phyloP scores from a whole-genome alignment of 2,888 invertebrate genomes.

The Steromphala cineraria region DNA sequence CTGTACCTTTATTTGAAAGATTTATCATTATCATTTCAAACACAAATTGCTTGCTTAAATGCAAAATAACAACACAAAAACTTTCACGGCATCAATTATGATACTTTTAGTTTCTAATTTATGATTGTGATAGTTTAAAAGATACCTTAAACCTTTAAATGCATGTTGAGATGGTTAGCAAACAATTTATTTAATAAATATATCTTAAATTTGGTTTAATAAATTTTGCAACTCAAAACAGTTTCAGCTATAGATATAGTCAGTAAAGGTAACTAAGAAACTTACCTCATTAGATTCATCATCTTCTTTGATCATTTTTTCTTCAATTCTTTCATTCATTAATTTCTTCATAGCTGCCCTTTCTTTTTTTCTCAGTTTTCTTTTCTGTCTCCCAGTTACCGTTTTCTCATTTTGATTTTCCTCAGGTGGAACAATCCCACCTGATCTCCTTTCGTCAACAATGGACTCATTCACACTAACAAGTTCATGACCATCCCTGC shows the following conservation, averaged over 20 bases:
- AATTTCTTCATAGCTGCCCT: constrained; percentile 25
- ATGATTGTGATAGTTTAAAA: not conserved
- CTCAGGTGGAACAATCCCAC: constrained; percentile 26
- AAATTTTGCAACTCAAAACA: no score
- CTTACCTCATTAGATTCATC: constrained; percentile 51
- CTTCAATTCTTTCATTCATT: constrained; percentile 65
- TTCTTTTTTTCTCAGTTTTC: constrained; percentile 18
- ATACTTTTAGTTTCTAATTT: not conserved
- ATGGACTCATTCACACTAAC: not conserved
- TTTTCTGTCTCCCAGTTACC: not conserved
- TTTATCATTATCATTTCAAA: no score
- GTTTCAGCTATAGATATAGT: not conserved
- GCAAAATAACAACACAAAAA: no score
- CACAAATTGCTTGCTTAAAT: no score
- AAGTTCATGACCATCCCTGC: constrained; percentile 30
- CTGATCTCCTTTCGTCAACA: not conserved
- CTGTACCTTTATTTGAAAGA: no score
- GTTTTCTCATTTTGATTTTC: constrained; percentile 23
- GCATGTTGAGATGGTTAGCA: no score
- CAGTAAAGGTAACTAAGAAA: no score
- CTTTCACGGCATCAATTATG: not conserved
- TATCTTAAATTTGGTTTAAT: no score
- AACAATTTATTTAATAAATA: no score
- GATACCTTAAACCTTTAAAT: no score
- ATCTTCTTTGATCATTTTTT: constrained; percentile 55